Evolutionary conservation across 1,140 invertebrate genomes (phyloP), one percentile per base, ranked within the genome.

Genomic region (Dermatophagoides farinae): DNA sequence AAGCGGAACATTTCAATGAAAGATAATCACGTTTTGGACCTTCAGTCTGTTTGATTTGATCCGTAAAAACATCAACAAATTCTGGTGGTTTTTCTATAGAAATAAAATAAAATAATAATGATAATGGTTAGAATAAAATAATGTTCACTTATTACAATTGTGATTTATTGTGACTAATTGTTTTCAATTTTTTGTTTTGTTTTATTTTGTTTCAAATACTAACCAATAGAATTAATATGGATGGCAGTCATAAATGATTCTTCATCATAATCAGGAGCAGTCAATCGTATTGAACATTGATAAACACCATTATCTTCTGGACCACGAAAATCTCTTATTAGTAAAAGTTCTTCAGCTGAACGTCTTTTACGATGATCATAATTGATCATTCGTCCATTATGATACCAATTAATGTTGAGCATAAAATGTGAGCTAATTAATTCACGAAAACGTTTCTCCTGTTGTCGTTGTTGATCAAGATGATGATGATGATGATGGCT

Each of bases 1-100:
- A 60, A 12, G 67, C 64, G 0, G 61, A 61, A 50, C 67, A 68
- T 25, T 67, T 65, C 1, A 68, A 46, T n/a, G 67, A 66, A 14
- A 67, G 44, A 59, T 64, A 54, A 10, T 55, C 53, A n/a, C 44
- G 44, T 31, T 63, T 63, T 11, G 20, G 37, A 52, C 23, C 22
- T 18, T 57, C 20, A 9, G 18, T 37, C 47, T 65, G 63, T 53
- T 65, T 64, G 9, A 66, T 64, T 61, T 67, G 66, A 12, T 67
- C 66, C 0, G 63, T 60, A 47, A 67, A 67, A 37, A 65, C 58
- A 37, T 59, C 43, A 5, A 60, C 61, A 53, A 67, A 64, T 16
- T 57, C 59, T 11, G 66, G 66, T 49, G 60, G 58, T 58, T 62
- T 50, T 57, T 67, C 66, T 67, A 44, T 25, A 53, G 20, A n/a